A percentile compares a stretch with the other conserved stretches of the same genome.
phyloP scores from a whole-genome alignment of 2,113 vertebrate species.

The Melozone crissalis region DNA sequence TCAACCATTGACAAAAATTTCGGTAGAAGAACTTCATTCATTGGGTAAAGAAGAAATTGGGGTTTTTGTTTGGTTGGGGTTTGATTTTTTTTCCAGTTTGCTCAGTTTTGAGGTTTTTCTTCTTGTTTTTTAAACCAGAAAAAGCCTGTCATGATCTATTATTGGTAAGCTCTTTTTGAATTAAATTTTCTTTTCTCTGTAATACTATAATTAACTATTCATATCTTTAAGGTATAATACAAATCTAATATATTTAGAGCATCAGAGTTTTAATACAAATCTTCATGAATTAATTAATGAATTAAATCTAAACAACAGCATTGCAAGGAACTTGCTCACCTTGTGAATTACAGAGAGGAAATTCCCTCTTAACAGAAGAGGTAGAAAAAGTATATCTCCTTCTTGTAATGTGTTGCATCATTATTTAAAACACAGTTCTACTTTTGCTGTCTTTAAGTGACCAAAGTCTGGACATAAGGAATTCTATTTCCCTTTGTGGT shows the following conservation, averaged over 20 bases:
- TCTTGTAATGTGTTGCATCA: not conserved
- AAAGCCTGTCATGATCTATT: not conserved
- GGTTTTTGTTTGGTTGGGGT: too few species aligned
- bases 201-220: not conserved
- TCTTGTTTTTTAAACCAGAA: not conserved
- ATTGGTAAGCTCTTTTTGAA: not conserved
- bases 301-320: not conserved
- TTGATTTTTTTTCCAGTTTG: not conserved
- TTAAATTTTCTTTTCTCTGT: not conserved
- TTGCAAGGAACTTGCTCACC: not conserved
- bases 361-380: not conserved
- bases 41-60: not conserved
- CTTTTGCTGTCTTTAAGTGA: not conserved
- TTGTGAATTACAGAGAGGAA: not conserved
- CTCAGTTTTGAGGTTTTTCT: accelerated
- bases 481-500: not conserved
- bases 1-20: not conserved
- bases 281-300: not conserved
- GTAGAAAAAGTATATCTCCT: not conserved
- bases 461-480: not conserved
- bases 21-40: not conserved
- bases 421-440: not conserved
- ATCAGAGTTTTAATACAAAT: not conserved
- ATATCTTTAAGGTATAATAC: not conserved
- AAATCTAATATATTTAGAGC: not conserved